Percentiles rank a stretch among this genome's conserved stretches.
Evolutionary conservation across 2,113 vertebrate species (phyloP).

Genomic region (Zeus faber): DNA sequence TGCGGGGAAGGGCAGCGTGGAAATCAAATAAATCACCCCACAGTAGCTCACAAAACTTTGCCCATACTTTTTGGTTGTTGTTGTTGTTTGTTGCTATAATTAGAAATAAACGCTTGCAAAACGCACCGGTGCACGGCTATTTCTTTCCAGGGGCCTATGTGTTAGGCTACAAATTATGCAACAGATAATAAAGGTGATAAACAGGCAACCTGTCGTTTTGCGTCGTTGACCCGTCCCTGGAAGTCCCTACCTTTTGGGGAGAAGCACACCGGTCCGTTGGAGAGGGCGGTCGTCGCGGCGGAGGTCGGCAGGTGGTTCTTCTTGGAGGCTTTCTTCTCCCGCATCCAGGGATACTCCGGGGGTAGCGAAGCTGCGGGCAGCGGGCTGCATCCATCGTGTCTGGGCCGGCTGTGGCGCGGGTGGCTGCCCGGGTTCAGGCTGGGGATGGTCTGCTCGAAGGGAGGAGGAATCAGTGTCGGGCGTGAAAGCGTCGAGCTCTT

Average conservation of each 20-base stretch:
- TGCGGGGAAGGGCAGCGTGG: constrained; percentile 79
- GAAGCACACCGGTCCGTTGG: constrained; percentile 87
- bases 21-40: constrained; percentile 89
- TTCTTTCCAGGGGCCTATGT: constrained; percentile 17
- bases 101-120: constrained; percentile 67
- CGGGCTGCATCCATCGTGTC: constrained; percentile 88
- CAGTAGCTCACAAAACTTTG: constrained; percentile 68
- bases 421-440: constrained; percentile 97
- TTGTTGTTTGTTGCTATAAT: constrained; percentile 52
- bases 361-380: constrained; percentile 89
- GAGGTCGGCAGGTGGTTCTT: constrained; percentile 85
- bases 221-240: neutral
- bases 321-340: constrained; percentile 98
- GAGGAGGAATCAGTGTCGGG: constrained; percentile 99
- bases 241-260: constrained; percentile 90
- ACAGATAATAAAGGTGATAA: constrained; percentile 28
- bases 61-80: no score
- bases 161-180: constrained; percentile 21
- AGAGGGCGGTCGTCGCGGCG: constrained; percentile 65
- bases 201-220: neutral
- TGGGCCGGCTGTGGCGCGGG: constrained; percentile 95
- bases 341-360: constrained; percentile 99
- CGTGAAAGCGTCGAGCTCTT: constrained; percentile 99
- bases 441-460: constrained; percentile 99
- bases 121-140: no score